Percentiles rank a stretch among this genome's conserved stretches.
Evolutionary conservation across 2,888 invertebrate species (phyloP).

Genomic region (Emmelina monodactyla): DNA sequence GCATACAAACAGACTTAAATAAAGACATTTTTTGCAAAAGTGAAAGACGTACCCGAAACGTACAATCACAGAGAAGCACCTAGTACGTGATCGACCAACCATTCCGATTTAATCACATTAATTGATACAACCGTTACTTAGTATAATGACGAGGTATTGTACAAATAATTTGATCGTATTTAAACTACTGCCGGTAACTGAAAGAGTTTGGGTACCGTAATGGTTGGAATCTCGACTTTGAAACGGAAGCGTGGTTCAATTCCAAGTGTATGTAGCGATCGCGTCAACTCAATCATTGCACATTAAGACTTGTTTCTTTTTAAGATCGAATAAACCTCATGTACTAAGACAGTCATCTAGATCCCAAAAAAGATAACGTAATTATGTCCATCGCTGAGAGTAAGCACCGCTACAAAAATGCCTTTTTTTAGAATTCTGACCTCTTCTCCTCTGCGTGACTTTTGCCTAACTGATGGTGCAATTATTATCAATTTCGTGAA

Average conservation of each 20-base stretch:
- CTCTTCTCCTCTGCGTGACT: constrained; percentile 21
- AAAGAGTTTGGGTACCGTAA: constrained; percentile 23
- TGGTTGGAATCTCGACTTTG: no score
- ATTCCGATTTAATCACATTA: constrained; percentile 54
- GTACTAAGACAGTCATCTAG: background rate
- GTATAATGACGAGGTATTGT: constrained; percentile 55
- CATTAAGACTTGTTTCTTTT: no score
- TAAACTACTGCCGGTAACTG: constrained; percentile 21
- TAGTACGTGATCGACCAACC: constrained; percentile 53
- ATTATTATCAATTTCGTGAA: constrained; percentile 5
- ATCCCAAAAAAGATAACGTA: background rate
- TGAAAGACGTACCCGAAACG: constrained; percentile 9
- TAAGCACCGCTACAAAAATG: constrained; percentile 14
- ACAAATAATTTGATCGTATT: constrained; percentile 55
- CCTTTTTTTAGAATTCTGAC: constrained; percentile 15
- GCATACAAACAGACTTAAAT: no score
- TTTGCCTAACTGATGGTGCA: constrained; percentile 14
- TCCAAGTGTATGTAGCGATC: no score
- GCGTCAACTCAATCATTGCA: no score
- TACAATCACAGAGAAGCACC: constrained; percentile 22
- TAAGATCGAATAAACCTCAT: no score
- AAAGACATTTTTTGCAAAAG: background rate
- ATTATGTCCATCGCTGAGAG: background rate
- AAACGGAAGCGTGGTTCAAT: no score
- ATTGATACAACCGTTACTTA: constrained; percentile 55